phyloP scores from a whole-genome alignment of 2,888 invertebrate species.

The Cryptocheilus praepositus region DNA sequence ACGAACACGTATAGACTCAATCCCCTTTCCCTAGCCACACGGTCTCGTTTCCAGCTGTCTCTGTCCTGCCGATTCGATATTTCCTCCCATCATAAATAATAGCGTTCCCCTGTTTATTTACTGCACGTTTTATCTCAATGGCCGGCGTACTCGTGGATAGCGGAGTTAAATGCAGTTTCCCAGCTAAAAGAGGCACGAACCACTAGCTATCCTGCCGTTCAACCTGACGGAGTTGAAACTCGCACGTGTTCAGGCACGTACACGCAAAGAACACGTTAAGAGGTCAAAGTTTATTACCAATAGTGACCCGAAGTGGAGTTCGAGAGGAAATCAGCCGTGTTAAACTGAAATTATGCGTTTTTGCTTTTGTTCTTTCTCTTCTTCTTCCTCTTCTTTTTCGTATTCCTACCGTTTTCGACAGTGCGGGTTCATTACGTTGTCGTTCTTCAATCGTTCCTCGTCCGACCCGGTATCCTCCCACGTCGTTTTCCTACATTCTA shows the following conservation, averaged over 20 bases:
- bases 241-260: conserved; percentile 12
- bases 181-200: conserved; percentile 31
- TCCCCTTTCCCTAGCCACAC: too few species aligned
- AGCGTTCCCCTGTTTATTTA: conserved; percentile 41
- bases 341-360: conserved; percentile 38
- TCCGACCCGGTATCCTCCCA: not conserved
- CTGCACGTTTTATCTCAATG: conserved; percentile 40
- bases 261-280: conserved; percentile 36
- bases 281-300: conserved; percentile 39
- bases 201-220: conserved; percentile 16
- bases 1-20: too few species aligned
- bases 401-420: not conserved
- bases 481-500: not conserved
- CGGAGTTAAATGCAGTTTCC: conserved; percentile 29
- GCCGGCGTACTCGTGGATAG: conserved; percentile 21
- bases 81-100: conserved; percentile 39
- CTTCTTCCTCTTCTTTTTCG: not conserved
- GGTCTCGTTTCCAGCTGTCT: too few species aligned
- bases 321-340: conserved; percentile 28
- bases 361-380: not conserved
- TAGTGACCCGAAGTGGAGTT: conserved; percentile 7
- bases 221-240: conserved; percentile 13
- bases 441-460: not conserved
- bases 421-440: not conserved
- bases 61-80: conserved; percentile 26